Conservation (phyloP, 2,888 invertebrate genomes). For the Chesias legatella region DNA sequence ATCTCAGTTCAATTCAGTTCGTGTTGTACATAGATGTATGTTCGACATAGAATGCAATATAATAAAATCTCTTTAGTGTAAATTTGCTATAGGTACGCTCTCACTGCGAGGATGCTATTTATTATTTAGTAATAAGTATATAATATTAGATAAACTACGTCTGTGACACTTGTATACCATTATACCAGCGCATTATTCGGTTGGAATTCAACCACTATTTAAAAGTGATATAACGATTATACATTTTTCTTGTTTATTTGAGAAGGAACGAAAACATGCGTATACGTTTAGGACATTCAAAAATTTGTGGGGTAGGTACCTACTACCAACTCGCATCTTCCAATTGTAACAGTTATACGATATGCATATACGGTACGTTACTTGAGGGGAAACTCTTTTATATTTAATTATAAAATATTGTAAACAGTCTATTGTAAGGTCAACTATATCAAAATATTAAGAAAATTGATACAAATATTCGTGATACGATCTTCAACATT, state of each 20-base stretch:
- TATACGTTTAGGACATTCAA: conserved; percentile 84
- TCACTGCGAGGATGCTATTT: conserved; percentile 72
- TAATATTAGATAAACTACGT: conserved; percentile 65
- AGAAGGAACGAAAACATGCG: conserved; percentile 82
- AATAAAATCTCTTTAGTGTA: conserved; percentile 74
- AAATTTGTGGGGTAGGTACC: conserved; percentile 59
- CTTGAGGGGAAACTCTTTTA: conserved; percentile 75
- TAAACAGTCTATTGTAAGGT: conserved; percentile 73
- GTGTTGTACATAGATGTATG: conserved; percentile 56
- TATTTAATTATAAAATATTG: conserved; percentile 73
- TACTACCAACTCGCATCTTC: too few species aligned
- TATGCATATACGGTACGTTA: conserved; percentile 73
- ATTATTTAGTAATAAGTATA: conserved; percentile 77
- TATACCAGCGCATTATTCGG: conserved; percentile 68
- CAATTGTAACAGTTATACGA: conserved; percentile 76
- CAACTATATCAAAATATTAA: conserved; percentile 54
- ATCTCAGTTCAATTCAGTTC: conserved; percentile 63
- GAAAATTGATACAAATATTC: conserved; percentile 38
- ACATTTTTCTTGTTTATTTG: conserved; percentile 65
- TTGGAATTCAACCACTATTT: conserved; percentile 64
- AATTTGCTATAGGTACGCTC: conserved; percentile 70
- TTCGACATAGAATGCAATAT: conserved; percentile 66
- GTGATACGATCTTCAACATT: conserved; percentile 26
- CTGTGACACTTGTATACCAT: conserved; percentile 78
- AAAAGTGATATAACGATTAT: conserved; percentile 62